phyloP scores from a whole-genome alignment of 2,113 vertebrate species.

The Symphodus melops region DNA sequence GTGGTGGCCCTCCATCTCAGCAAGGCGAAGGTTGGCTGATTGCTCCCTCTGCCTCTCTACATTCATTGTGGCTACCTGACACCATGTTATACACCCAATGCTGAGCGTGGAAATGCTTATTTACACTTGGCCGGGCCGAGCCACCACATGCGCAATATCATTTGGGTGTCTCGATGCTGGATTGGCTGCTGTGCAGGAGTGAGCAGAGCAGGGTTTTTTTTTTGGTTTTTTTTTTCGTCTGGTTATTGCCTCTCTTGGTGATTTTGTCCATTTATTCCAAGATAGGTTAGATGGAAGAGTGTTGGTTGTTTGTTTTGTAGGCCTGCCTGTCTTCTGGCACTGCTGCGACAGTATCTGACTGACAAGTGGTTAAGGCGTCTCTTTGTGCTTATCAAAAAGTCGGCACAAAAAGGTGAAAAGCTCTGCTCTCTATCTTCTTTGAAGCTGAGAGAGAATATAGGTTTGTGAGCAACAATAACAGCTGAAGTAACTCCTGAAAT shows the following conservation, averaged over 20 bases:
- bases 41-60: slow-evolving; percentile 85
- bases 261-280: slow-evolving; percentile 71
- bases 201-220: slow-evolving; percentile 44
- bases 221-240: slow-evolving; percentile 45
- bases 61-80: slow-evolving; percentile 86
- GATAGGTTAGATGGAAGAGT: slow-evolving; percentile 63
- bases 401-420: slow-evolving; percentile 57
- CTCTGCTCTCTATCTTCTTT: slow-evolving; percentile 53
- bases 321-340: slow-evolving; percentile 63
- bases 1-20: slow-evolving; percentile 90
- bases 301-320: slow-evolving; percentile 67
- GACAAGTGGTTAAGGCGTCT: slow-evolving; percentile 77
- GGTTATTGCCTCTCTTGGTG: slow-evolving; percentile 59
- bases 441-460: slow-evolving; percentile 39
- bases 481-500: slow-evolving; percentile 13
- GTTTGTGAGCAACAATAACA: slow-evolving; percentile 20
- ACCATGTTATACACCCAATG: slow-evolving; percentile 84
- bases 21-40: slow-evolving; percentile 91
- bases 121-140: slow-evolving; percentile 81
- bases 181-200: slow-evolving; percentile 56
- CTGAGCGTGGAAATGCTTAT: slow-evolving; percentile 82
- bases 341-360: slow-evolving; percentile 66
- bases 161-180: slow-evolving; percentile 56
- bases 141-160: slow-evolving; percentile 78
- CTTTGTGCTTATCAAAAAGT: slow-evolving; percentile 74